Base-by-base conservation (phyloP, 2,797 vertebrate genomes). In the Pogoniulus pusillus region DNA sequence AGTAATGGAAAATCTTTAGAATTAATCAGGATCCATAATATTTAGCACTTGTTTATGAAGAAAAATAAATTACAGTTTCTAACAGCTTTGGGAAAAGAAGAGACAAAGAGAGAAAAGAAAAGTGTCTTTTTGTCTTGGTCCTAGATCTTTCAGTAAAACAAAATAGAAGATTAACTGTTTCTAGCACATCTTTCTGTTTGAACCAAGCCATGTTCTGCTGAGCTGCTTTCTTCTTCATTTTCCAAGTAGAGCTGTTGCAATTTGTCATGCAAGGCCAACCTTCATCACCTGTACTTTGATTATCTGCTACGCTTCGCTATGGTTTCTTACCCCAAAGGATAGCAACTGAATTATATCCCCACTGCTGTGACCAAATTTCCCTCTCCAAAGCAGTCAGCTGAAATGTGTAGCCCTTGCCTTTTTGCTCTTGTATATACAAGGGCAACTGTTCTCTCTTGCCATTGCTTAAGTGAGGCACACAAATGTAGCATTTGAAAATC, bases 1-100 rank as follows among this genome's bases (percentile, higher is more conserved):
- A 82, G 85, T 77, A 85, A 93, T 59, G 47, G 59, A 83, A 94
- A 94, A 66, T 68, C 59, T 90, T 92, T 7, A 90, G 72, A 89
- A 84, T 82, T 89, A 85, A 90, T 82, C 39, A 78, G 51, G 6
- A n/a, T 59, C 75, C 29, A 65, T 69, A 62, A 73, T 74, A 77
- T 47, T 43, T 65, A 41, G 18, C 70, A 39, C 34, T 70, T 80
- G 35, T 87, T 73, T 88, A 27, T 29, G 8, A 75, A 53, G 1
- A 30, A 58, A 70, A 39, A 82, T 63, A 22, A 55, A 29, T 8
- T 15, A 7, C 22, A 16, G 14, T 5, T 39, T 72, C 29, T 53
- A 59, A 16, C 18, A 68, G n/a, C 65, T 89, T 45, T 41, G 62
- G 49, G 84, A n/a, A 73, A 55, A 60, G 55, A 59, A 26, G 0